Evolutionary conservation across 2,113 vertebrate genomes (phyloP), one percentile per base, ranked within the genome.

Genomic region (Numida meleagris): DNA sequence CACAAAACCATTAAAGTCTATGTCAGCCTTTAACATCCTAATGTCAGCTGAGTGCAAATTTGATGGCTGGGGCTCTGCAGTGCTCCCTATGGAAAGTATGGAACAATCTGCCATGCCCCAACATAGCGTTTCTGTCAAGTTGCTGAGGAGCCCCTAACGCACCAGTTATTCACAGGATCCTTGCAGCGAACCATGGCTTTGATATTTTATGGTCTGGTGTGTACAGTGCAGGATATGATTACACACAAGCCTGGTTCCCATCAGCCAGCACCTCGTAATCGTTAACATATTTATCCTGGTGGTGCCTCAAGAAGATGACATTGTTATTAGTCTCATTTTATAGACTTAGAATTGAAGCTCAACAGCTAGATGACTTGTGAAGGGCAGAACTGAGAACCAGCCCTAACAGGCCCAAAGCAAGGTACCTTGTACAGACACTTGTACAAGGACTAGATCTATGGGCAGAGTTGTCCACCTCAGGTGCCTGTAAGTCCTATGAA

Each of bases 151-250:
- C 46, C 36, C 87, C 75, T 83, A 93, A 67, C 1, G 31, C 70
- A 78, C 46, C 31, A 90, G 82, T 81, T 91, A 93, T 48, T 91
- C 82, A 83, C 68, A 91, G 65, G 65, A 93, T 61, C 66, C 74
- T 93, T 81, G 53, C 91, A 91, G 86, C 12, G 14, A 91, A 72
- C 72, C 79, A 91, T 0, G 25, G 71, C 79, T 91, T 96, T 93
- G 93, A 20, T 82, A 89, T 91, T 94, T 94, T 89, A 94, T 70
- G 79, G 72, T 91, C 76, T 90, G 63, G 65, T 88, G 76, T 91
- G 82, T 94, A 95, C 85, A 93, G 89, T 91, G 88, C 82, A 94
- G 93, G 89, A 81, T 91, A 94, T 90, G 82, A 95, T 96, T 95
- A 96, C 85, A 91, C 89, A 91, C 61, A 78, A 90, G 82, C 68